Conservation (phyloP, 2,888 invertebrate species). For the Perizoma flavofasciatum region DNA sequence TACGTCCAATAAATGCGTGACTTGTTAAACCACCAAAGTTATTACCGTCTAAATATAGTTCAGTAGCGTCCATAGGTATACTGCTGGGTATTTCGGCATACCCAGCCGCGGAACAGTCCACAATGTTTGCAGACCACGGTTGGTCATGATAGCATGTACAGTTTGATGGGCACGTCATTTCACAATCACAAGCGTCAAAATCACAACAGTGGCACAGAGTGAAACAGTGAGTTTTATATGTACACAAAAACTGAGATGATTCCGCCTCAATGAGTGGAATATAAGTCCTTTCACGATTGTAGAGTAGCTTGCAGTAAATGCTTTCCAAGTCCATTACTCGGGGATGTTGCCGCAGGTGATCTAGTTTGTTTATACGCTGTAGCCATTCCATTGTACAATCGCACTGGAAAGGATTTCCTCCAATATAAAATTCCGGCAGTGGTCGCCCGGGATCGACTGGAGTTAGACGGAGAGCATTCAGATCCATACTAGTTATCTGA, state of each 20-base stretch:
- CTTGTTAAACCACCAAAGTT: conserved; percentile 93
- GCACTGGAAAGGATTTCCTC: conserved; percentile 96
- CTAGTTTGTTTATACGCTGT: conserved; percentile 93
- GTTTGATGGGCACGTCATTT: conserved; percentile 97
- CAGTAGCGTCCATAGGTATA: conserved; percentile 98
- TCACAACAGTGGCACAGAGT: conserved; percentile 98
- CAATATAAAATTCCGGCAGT: conserved; percentile 95
- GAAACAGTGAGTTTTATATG: conserved; percentile 96
- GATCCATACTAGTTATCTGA: conserved; percentile 94
- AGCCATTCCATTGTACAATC: conserved; percentile 98
- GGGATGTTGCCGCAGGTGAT: conserved; percentile 93
- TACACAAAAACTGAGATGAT: conserved; percentile 95
- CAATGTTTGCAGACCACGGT: conserved; percentile 96
- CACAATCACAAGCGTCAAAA: conserved; percentile 98
- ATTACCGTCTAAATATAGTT: conserved; percentile 96
- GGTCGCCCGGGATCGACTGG: conserved; percentile 90
- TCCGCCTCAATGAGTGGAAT: conserved; percentile 94
- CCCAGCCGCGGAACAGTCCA: conserved; percentile 93
- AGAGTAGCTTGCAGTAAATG: conserved; percentile 94
- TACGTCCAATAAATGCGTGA: conserved; percentile 95
- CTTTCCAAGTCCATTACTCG: conserved; percentile 95
- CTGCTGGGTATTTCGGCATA: conserved; percentile 93
- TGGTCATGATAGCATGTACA: conserved; percentile 98
- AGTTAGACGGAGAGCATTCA: conserved; percentile 92
- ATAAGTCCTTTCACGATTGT: conserved; percentile 92